Conservation (phyloP, 53 echinoderm and acorn worm genomes). For the Holothuria leucospilota region DNA sequence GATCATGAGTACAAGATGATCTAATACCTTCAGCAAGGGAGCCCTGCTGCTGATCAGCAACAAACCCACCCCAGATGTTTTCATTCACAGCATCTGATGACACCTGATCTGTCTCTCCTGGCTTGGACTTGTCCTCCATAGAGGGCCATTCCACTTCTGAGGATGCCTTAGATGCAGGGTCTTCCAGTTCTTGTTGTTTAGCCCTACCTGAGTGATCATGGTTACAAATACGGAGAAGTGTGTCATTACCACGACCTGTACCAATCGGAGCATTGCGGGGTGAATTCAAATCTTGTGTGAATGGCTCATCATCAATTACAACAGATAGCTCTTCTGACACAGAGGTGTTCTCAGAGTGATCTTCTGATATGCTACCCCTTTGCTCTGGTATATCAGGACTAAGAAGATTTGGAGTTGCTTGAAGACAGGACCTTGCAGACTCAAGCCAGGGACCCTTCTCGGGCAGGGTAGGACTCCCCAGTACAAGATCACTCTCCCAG, state of each 20-base stretch:
- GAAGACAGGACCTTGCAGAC: conserved; percentile 58
- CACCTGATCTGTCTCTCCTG: conserved; percentile 17
- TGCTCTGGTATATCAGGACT: conserved; percentile 36
- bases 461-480: conserved; percentile 67
- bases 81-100: conserved; percentile 11
- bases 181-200: neutral
- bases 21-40: conserved; percentile 69
- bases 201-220: conserved; percentile 53
- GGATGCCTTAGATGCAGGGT: neutral
- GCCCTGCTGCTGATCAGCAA: conserved; percentile 66
- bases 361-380: conserved; percentile 48
- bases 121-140: neutral
- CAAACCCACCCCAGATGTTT: conserved; percentile 59
- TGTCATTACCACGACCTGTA: conserved; percentile 73
- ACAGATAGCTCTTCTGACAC: conserved; percentile 67
- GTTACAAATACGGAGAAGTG: conserved; percentile 87
- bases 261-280: conserved; percentile 76
- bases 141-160: conserved; percentile 35
- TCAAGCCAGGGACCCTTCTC: conserved; percentile 58
- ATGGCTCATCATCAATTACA: conserved; percentile 61
- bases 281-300: conserved; percentile 59
- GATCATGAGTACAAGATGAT: conserved; percentile 55
- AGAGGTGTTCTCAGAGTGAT: conserved; percentile 63
- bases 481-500: conserved; percentile 84
- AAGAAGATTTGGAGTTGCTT: conserved; percentile 46